Percentiles rank a stretch among this genome's conserved stretches.
These are phyloP conservation scores for Myopa tessellatipennis DNA, from an alignment of 2,888 invertebrate genomes.

Conservation along the genomic window DNA sequence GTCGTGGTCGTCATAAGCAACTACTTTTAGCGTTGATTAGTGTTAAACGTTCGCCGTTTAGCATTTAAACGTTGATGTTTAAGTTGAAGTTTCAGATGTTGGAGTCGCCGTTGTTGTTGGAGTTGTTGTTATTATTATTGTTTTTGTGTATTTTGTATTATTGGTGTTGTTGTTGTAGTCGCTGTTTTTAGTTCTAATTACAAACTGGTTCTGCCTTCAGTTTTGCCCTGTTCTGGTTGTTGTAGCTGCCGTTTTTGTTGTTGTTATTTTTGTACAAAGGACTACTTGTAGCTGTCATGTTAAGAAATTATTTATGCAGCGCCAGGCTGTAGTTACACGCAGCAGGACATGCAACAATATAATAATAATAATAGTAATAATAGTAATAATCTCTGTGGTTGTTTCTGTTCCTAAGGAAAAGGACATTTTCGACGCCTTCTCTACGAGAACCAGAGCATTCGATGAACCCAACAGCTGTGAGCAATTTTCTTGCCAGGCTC, in stretches of 20 bases:
- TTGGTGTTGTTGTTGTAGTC: background rate
- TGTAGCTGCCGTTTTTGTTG: background rate
- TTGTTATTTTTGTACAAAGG: slow-evolving; percentile 16
- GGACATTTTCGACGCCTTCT: slow-evolving; percentile 8
- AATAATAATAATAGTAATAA: background rate
- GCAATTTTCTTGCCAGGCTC: background rate
- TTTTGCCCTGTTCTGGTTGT: slow-evolving; percentile 4
- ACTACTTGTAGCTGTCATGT: slow-evolving; percentile 32
- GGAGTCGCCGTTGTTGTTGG: background rate
- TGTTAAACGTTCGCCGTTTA: slow-evolving; percentile 35
- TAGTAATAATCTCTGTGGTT: background rate
- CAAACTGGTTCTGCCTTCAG: too few species aligned
- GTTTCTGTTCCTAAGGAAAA: background rate
- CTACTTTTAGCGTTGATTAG: slow-evolving; percentile 30
- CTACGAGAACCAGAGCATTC: background rate
- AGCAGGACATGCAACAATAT: slow-evolving; percentile 26
- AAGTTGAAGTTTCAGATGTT: background rate
- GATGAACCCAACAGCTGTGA: slow-evolving; percentile 13
- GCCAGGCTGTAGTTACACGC: slow-evolving; percentile 3
- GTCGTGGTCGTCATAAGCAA: background rate
- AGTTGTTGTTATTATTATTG: background rate
- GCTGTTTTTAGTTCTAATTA: background rate
- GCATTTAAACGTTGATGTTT: slow-evolving; percentile 18
- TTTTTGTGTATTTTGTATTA: background rate
- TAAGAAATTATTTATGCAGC: slow-evolving; percentile 34